phyloP scores from a whole-genome alignment of 2,888 invertebrate genomes.

The Ochropleura leucogaster region DNA sequence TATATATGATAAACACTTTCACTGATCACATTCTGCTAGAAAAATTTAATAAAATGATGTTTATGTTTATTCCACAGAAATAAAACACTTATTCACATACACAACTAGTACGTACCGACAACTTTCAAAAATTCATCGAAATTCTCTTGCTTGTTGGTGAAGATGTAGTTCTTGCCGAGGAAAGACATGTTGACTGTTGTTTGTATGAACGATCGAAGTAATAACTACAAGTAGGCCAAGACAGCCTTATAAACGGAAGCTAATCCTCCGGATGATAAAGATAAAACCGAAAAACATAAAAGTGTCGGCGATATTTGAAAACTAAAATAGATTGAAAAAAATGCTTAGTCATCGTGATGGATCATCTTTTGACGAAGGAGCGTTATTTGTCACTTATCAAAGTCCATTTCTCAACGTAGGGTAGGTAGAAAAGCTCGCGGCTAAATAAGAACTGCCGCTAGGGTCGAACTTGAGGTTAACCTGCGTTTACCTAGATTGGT shows the following conservation, averaged over 20 bases:
- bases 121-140: conserved; percentile 70
- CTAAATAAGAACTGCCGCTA: too few species aligned
- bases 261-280: conserved; percentile 20
- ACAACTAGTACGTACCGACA: conserved; percentile 63
- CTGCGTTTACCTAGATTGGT: too few species aligned
- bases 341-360: background rate
- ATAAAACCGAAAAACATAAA: too few species aligned
- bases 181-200: conserved; percentile 68
- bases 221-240: background rate
- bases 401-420: too few species aligned
- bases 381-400: too few species aligned
- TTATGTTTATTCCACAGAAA: too few species aligned
- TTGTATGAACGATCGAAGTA: background rate
- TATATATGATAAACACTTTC: too few species aligned
- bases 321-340: background rate
- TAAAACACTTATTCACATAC: background rate
- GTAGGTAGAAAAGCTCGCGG: too few species aligned
- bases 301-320: background rate
- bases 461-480: too few species aligned
- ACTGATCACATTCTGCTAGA: background rate
- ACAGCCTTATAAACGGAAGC: conserved; percentile 17
- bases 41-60: background rate
- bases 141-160: conserved; percentile 6
- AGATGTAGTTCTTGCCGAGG: conserved; percentile 68
- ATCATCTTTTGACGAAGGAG: background rate